Base-by-base conservation (phyloP, 35 echinoderm and acorn worm genomes). In the Eucidaris tribuloides region DNA sequence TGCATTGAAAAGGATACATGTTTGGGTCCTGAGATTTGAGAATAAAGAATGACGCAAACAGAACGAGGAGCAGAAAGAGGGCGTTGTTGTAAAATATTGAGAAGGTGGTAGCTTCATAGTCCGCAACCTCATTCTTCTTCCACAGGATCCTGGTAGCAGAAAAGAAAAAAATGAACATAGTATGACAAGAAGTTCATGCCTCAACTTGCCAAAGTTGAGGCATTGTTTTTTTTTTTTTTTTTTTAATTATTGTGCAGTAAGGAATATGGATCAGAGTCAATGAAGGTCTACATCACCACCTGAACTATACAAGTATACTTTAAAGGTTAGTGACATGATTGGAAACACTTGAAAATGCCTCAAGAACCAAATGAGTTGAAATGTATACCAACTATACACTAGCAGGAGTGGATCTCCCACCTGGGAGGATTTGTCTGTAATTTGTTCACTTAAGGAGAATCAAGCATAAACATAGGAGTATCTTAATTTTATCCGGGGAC, bases 121-220 rank as follows among this genome's bases (percentile, higher is more conserved):
- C 96, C 2, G 96, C 96, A 31, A 99, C 96, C 80, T 99, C 96
- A 61, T 99, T 99, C 77, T 99, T 99, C 91, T 99, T 92, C 94
- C 96, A 99, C 77, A 99, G 78, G 46, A 99, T 91, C 82, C 96
- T 99, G 46, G 18, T 65, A 58, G 50, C n/a, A 70, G 14, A 44
- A 50, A 84, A 13, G 58, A 59, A 79, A 37, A 34, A 41, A 78
- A 78, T 22, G 44, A 17, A 65, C 5, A 66, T 20, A 20, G 29
- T 14, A 77, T 58, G 33, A 39, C 13, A n/a, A 13, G 49, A n/a
- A 13, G 9, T 54, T 54, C 9, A 13, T 54, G 49, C 9, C 9
- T 54, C n/a, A 54, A 9, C n/a, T 54, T n/a, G 49, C n/a, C 49
- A 9, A 13, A 54, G 9, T 54, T 54, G 49, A 54, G n/a, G 49